Percentiles rank a stretch among this genome's conserved stretches.
These are phyloP conservation scores for Epinotia brunnichana DNA, from an alignment of 2,888 invertebrate genomes.

Conservation along the genomic window DNA sequence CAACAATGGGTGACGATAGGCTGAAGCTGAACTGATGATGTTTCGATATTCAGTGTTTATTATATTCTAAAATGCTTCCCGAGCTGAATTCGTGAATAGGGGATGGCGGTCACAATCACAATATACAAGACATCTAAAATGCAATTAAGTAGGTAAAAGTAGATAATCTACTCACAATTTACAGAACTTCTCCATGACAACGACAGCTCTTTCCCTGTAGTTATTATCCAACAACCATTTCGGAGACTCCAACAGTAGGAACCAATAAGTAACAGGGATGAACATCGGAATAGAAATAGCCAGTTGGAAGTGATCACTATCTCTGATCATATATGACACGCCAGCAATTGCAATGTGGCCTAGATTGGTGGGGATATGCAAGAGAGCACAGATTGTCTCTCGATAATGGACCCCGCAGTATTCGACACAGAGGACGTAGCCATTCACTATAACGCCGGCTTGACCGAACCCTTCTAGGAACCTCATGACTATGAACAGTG, in stretches of 20 bases:
- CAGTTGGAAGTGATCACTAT: slow-evolving; percentile 65
- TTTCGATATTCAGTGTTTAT: no score
- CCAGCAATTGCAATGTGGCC: slow-evolving; percentile 65
- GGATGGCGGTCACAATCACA: no score
- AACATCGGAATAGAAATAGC: slow-evolving; percentile 66
- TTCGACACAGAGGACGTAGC: slow-evolving; percentile 68
- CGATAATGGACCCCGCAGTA: slow-evolving; percentile 64
- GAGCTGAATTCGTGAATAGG: no score
- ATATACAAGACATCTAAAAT: no score
- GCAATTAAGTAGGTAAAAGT: no score
- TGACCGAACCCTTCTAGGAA: slow-evolving; percentile 66
- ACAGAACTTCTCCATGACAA: slow-evolving; percentile 62
- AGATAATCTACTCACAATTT: slow-evolving; percentile 60
- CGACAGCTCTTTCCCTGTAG: slow-evolving; percentile 55
- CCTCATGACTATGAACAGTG: slow-evolving; percentile 61
- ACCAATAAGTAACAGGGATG: slow-evolving; percentile 54
- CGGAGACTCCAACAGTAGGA: slow-evolving; percentile 66
- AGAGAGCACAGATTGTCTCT: slow-evolving; percentile 65
- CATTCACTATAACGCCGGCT: slow-evolving; percentile 68
- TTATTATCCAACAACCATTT: slow-evolving; percentile 71
- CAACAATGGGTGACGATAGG: no score
- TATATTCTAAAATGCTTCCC: no score
- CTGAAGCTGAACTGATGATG: no score
- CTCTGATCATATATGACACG: slow-evolving; percentile 65
- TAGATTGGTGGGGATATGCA: slow-evolving; percentile 67